Evolutionary conservation across 2,797 vertebrate species (phyloP).

Genomic region (Arnoldichthys spilopterus): DNA sequence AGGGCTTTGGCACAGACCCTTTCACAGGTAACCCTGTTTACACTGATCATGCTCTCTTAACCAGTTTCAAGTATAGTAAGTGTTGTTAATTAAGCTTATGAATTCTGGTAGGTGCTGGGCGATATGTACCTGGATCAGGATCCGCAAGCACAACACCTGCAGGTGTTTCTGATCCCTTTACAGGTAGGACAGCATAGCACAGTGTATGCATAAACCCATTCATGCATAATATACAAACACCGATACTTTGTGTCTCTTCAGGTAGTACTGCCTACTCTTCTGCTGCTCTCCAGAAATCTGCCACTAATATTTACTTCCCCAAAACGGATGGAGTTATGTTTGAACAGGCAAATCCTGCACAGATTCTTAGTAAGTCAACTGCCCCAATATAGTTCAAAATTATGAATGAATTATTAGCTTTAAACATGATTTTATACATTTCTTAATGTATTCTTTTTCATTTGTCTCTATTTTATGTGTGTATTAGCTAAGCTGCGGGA

Average conservation of each 20-base stretch:
- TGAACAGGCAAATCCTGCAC: constrained; percentile 90
- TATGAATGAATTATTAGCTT: not conserved
- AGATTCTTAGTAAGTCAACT: constrained; percentile 85
- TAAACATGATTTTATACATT: not conserved
- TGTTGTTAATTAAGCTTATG: not conserved
- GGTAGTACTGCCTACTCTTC: constrained; percentile 88
- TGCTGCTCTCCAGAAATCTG: constrained; percentile 63
- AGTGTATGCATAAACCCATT: not conserved
- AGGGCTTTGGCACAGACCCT: constrained; percentile 70
- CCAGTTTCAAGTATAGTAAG: not conserved
- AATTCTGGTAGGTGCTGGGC: constrained; percentile 76
- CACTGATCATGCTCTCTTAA: not conserved
- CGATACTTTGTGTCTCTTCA: constrained; percentile 44
- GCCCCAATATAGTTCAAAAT: not conserved
- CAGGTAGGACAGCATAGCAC: constrained; percentile 67
- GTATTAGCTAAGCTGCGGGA: constrained; percentile 91
- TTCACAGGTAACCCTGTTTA: constrained; percentile 72
- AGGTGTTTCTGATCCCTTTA: constrained; percentile 76
- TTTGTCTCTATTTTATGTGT: not conserved
- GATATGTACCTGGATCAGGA: constrained; percentile 80
- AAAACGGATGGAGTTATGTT: constrained; percentile 94
- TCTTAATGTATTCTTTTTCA: not conserved
- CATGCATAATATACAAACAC: not conserved
- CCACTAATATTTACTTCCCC: constrained; percentile 93
- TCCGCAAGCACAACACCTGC: constrained; percentile 54